Evolutionary conservation across 1,140 invertebrate species (phyloP).

Genomic region (Drosophila tsacasi): DNA sequence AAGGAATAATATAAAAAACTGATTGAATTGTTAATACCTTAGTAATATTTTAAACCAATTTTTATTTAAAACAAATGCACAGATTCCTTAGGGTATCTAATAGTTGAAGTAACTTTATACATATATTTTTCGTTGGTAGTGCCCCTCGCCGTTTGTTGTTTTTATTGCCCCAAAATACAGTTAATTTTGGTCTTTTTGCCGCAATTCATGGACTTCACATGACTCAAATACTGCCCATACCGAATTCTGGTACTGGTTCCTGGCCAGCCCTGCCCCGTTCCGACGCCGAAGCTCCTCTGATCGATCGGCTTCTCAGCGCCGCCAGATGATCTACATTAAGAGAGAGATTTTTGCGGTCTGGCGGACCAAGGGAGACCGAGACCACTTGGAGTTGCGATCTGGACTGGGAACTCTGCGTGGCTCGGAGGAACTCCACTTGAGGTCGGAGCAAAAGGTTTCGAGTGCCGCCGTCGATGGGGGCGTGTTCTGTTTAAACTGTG

Average conservation of each 20-base stretch:
- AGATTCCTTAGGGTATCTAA: neutral
- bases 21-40: too few relatives aligned
- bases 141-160: constrained; percentile 22
- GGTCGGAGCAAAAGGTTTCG: constrained; percentile 63
- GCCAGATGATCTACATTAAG: constrained; percentile 83
- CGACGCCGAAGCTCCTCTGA: constrained; percentile 30
- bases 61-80: too few relatives aligned
- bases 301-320: constrained; percentile 77
- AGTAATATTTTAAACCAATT: too few relatives aligned
- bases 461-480: constrained; percentile 61
- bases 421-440: constrained; percentile 4
- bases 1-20: too few relatives aligned
- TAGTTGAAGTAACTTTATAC: neutral
- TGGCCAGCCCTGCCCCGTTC: neutral
- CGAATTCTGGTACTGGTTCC: constrained; percentile 16
- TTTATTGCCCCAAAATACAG: constrained; percentile 80
- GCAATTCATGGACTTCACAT: constrained; percentile 81
- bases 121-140: too few relatives aligned
- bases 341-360: constrained; percentile 70
- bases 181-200: constrained; percentile 80
- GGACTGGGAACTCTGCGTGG: constrained; percentile 1
- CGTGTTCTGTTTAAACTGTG: constrained; percentile 76
- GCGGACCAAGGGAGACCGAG: constrained; percentile 25
- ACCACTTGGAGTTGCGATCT: neutral
- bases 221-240: constrained; percentile 12